phyloP scores from a whole-genome alignment of 1,140 invertebrate genomes.

The Penaeus vannamei region DNA sequence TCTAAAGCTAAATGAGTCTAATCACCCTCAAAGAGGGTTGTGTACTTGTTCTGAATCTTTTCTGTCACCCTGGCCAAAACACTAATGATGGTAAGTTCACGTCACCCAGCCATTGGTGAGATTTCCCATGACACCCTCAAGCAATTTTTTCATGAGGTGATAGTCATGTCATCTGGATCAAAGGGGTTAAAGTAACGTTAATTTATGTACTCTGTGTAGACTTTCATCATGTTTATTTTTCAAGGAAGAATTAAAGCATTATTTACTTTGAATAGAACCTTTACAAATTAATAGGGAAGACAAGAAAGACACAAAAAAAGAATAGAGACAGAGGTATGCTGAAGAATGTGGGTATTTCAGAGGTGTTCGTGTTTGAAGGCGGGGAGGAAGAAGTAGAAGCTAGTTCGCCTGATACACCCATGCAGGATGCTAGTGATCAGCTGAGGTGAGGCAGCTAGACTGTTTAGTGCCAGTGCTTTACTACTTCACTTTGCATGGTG shows the following conservation, averaged over 20 bases:
- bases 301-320: conserved; percentile 1
- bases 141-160: too few species aligned
- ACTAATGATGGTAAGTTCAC: too few species aligned
- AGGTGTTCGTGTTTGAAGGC: conserved; percentile 77
- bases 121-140: too few species aligned
- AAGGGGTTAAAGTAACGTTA: too few species aligned
- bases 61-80: too few species aligned
- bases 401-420: conserved; percentile 54
- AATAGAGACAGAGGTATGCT: background rate
- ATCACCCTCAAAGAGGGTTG: too few species aligned
- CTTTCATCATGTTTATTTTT: background rate
- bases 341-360: conserved; percentile 68
- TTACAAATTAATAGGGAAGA: too few species aligned
- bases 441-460: conserved; percentile 69
- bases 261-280: background rate
- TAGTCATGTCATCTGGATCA: too few species aligned
- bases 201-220: background rate
- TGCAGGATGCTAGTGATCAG: conserved; percentile 72
- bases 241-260: background rate
- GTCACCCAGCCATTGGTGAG: too few species aligned
- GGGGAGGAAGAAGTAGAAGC: conserved; percentile 76
- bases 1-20: too few species aligned
- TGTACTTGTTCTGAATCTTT: too few species aligned
- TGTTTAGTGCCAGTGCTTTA: background rate
- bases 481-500: background rate